phyloP scores from a whole-genome alignment of 2,113 vertebrate genomes.

The Anser brachyrhynchus region DNA sequence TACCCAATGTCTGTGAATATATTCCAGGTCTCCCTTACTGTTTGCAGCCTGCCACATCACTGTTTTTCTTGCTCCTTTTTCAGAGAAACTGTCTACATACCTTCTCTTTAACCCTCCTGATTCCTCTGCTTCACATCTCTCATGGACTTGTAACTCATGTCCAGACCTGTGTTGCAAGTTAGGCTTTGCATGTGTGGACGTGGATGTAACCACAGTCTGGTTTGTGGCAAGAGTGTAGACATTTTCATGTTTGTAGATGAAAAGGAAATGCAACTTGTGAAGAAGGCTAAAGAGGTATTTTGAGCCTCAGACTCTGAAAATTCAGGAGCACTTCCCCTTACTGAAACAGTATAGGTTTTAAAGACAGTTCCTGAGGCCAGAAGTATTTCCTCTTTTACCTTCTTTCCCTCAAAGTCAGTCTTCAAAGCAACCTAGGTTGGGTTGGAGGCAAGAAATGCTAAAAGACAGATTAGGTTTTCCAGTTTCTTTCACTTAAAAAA shows the following conservation, averaged over 20 bases:
- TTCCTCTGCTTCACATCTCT: background rate
- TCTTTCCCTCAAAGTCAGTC: background rate
- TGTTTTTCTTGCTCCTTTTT: background rate
- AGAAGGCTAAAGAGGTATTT: background rate
- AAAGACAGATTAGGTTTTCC: background rate
- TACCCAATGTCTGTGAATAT: background rate
- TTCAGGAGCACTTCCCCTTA: background rate
- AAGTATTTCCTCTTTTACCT: background rate
- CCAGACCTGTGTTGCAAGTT: background rate
- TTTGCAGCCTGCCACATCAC: background rate
- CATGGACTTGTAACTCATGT: fast-evolving
- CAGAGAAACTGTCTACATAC: background rate
- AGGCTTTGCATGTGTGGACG: background rate
- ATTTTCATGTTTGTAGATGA: background rate
- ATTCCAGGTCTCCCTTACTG: background rate
- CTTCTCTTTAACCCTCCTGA: background rate
- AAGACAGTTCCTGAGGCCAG: background rate
- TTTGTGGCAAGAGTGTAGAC: background rate
- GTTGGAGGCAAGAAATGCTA: background rate
- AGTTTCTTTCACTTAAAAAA: background rate
- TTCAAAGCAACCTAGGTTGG: background rate
- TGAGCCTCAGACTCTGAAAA: background rate
- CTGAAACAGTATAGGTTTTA: background rate
- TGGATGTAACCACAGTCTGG: background rate
- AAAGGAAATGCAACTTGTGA: background rate